Conservation (phyloP, 2,888 invertebrate genomes). For the Acronicta leporina region DNA sequence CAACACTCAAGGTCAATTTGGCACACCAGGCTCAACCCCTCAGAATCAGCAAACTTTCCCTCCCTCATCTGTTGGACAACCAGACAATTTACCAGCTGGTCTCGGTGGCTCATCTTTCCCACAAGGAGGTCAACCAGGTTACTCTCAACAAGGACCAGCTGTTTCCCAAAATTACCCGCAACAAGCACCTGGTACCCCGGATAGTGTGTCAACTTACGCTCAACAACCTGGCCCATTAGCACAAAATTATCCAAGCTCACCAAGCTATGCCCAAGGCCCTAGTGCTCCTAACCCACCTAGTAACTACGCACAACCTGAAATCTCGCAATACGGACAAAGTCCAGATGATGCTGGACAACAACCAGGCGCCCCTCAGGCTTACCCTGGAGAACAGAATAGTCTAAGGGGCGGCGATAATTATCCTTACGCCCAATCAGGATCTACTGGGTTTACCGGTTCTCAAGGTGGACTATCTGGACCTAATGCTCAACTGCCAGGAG, state of each 20-base stretch:
- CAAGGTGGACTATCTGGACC: conserved; percentile 15
- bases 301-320: conserved; percentile 14
- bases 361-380: not conserved
- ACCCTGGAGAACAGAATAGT: conserved; percentile 3
- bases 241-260: conserved; percentile 24
- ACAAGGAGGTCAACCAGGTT: conserved; percentile 18
- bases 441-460: not conserved
- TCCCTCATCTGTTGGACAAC: conserved; percentile 1
- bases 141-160: conserved; percentile 11
- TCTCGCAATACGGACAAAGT: not conserved
- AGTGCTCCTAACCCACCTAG: conserved; percentile 9
- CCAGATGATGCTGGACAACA: not conserved
- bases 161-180: not conserved
- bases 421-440: conserved; percentile 6
- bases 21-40: conserved; percentile 5
- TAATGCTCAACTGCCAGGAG: conserved; percentile 26
- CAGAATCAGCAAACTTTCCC: conserved; percentile 22
- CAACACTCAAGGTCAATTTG: conserved; percentile 28
- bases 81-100: conserved; percentile 7
- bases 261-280: conserved; percentile 11
- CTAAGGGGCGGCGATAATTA: conserved; percentile 8
- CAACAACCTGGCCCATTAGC: conserved; percentile 8
- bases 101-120: conserved; percentile 9
- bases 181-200: not conserved
- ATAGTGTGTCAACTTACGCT: not conserved